A percentile compares a stretch with the other conserved stretches of the same genome.
Conservation (phyloP, 1,140 invertebrate species). For the Apis dorsata region DNA sequence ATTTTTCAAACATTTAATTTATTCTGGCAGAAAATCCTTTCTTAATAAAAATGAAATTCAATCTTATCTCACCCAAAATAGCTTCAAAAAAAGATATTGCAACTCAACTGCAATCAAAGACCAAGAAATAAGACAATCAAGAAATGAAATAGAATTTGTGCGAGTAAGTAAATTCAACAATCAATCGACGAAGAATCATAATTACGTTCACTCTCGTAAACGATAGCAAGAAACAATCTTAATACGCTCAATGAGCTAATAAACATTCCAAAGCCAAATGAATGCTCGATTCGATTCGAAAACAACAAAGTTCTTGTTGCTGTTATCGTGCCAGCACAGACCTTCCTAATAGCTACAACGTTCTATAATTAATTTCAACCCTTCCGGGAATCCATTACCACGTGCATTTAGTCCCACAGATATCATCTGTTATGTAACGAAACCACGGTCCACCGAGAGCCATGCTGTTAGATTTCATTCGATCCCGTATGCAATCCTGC, state of each 20-base stretch:
- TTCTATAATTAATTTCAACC: conserved; percentile 74
- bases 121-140: too few relatives aligned
- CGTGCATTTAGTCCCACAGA: conserved; percentile 65
- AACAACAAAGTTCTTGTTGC: conserved; percentile 28
- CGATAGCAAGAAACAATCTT: background rate
- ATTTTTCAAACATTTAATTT: too few relatives aligned
- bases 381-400: conserved; percentile 69
- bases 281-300: background rate
- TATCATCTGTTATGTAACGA: conserved; percentile 57
- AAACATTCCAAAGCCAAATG: background rate
- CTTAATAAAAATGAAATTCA: too few relatives aligned
- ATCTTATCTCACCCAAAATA: too few relatives aligned
- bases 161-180: too few relatives aligned
- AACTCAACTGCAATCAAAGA: too few relatives aligned
- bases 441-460: conserved; percentile 45
- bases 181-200: too few relatives aligned
- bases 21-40: too few relatives aligned
- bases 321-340: conserved; percentile 17
- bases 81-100: too few relatives aligned
- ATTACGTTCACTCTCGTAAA: background rate
- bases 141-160: too few relatives aligned
- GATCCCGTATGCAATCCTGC: conserved; percentile 9
- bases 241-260: background rate
- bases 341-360: conserved; percentile 62
- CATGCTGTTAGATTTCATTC: conserved; percentile 37